Conservation (phyloP, 1,140 invertebrate species). For the Leptopilina boulardi region DNA sequence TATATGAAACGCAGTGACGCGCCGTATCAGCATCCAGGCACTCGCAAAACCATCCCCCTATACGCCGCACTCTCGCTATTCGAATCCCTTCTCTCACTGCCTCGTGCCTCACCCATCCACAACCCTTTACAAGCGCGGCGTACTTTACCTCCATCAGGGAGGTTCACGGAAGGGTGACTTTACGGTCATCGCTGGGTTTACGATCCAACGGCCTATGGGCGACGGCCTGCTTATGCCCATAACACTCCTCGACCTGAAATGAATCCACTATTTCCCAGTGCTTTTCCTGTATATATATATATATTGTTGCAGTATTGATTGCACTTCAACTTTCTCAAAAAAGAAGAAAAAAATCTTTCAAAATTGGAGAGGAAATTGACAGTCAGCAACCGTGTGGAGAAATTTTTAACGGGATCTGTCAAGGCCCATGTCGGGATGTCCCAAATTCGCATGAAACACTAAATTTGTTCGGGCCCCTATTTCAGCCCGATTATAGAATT, state of each 20-base stretch:
- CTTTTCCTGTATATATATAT: background rate
- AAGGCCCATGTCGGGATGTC: no score
- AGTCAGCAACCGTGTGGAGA: no score
- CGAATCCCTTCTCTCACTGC: background rate
- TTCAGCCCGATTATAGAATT: no score
- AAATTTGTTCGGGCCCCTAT: no score
- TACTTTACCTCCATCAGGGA: constrained; percentile 5
- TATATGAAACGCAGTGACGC: background rate
- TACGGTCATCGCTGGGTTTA: constrained; percentile 23
- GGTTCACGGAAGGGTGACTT: constrained; percentile 25
- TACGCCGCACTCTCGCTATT: background rate
- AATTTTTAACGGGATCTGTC: no score
- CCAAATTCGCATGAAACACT: no score
- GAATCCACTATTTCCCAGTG: constrained; percentile 13
- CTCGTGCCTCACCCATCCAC: background rate
- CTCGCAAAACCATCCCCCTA: background rate
- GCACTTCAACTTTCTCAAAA: background rate
- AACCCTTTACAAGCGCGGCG: background rate
- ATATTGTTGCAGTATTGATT: constrained; percentile 9
- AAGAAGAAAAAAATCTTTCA: no score
- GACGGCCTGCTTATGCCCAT: background rate
- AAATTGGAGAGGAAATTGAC: no score
- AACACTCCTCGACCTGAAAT: background rate
- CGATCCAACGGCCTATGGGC: constrained; percentile 10
- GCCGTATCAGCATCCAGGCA: constrained; percentile 26